Conservation (phyloP, 2,113 vertebrate species). For the human region DNA sequence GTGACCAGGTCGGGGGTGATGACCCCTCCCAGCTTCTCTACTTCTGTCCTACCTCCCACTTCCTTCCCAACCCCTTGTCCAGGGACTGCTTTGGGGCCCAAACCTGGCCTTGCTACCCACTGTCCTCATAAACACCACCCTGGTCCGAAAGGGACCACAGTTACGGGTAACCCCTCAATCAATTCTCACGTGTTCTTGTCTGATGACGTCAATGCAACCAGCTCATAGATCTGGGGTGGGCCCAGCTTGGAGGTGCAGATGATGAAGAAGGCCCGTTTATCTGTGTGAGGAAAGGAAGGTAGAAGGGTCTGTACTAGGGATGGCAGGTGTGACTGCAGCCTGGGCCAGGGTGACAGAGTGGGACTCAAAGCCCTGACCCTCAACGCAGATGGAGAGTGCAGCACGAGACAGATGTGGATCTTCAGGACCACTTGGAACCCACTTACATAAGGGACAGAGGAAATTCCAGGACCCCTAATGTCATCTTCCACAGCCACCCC, state of each 20-base stretch:
- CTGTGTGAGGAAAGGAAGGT: conserved; percentile 74
- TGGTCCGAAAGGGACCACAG: neutral
- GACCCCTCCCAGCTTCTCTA: neutral
- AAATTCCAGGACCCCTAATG: neutral
- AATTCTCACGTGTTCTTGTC: conserved; percentile 93
- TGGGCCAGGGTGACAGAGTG: neutral
- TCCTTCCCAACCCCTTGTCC: neutral
- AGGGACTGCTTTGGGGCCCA: neutral
- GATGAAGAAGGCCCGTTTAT: conserved; percentile 94
- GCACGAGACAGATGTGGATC: neutral
- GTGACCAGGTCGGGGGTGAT: neutral
- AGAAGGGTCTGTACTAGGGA: neutral
- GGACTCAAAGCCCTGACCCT: neutral
- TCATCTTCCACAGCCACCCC: neutral
- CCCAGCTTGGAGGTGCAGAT: conserved; percentile 94
- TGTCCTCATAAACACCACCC: conserved; percentile 1
- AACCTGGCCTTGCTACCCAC: neutral
- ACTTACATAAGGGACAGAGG: neutral
- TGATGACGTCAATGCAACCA: conserved; percentile 89
- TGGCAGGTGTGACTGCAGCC: neutral
- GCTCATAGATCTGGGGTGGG: conserved; percentile 93
- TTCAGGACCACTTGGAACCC: neutral
- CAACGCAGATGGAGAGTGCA: too few species aligned
- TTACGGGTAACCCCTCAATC: neutral
- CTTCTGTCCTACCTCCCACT: neutral